These are phyloP conservation scores for Metopolophium dirhodum DNA, from an alignment of 1,140 invertebrate species.

Conservation along the genomic window DNA sequence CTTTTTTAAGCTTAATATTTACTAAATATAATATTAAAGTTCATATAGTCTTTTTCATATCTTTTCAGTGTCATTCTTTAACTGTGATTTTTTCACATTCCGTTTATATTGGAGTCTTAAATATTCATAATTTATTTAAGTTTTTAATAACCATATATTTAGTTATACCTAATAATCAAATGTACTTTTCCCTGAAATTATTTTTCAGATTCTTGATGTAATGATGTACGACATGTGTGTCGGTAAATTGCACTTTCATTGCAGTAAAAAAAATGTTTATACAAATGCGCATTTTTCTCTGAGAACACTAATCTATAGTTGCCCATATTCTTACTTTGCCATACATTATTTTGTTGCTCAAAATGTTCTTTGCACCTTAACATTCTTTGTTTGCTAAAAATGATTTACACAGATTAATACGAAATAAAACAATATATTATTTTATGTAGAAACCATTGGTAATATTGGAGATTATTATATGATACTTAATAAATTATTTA, in stretches of 20 bases:
- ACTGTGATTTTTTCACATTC: too few relatives aligned
- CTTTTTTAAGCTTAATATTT: too few relatives aligned
- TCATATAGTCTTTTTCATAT: too few relatives aligned
- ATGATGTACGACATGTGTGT: neutral
- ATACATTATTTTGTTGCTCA: slow-evolving; percentile 68
- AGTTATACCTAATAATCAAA: neutral
- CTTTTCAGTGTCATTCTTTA: too few relatives aligned
- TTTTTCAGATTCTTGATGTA: neutral
- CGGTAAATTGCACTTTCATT: slow-evolving; percentile 76
- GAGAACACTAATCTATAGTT: slow-evolving; percentile 73
- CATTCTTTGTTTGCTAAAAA: slow-evolving; percentile 18
- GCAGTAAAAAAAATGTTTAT: slow-evolving; percentile 77
- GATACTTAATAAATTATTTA: neutral
- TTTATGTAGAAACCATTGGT: neutral
- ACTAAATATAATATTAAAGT: too few relatives aligned
- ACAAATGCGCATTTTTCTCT: slow-evolving; percentile 66
- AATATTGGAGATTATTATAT: neutral
- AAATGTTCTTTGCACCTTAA: slow-evolving; percentile 24
- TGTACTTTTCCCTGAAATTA: neutral
- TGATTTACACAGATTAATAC: neutral
- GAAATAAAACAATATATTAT: neutral
- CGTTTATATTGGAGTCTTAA: too few relatives aligned
- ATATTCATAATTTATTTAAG: too few relatives aligned
- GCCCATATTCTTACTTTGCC: slow-evolving; percentile 80
- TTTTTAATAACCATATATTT: neutral